A percentile compares a stretch with the other conserved stretches of the same genome.
Conservation (phyloP, 2,888 invertebrate genomes). For the Itoplectis maculator region DNA sequence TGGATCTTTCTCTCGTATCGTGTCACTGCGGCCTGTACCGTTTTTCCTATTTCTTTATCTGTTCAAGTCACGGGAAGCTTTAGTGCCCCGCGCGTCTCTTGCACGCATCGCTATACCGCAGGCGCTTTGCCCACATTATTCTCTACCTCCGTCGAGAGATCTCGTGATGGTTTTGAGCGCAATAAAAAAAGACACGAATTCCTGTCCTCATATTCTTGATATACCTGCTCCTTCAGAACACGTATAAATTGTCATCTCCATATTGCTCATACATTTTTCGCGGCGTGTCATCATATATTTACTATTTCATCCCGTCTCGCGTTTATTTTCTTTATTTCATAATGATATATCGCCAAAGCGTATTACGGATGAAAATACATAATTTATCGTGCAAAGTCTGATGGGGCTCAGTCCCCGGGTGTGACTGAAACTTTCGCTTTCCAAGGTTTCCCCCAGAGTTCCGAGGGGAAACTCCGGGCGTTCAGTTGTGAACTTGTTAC, state of each 20-base stretch:
- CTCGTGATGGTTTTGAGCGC: background rate
- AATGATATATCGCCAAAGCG: conserved; percentile 39
- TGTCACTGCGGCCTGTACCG: background rate
- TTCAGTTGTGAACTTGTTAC: conserved; percentile 37
- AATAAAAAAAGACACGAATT: conserved; percentile 44
- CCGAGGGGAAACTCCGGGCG: conserved; percentile 19
- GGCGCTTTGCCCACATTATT: conserved; percentile 18
- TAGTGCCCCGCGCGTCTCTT: background rate
- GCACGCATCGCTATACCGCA: conserved; percentile 13
- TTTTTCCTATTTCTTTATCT: conserved; percentile 10
- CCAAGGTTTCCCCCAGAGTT: conserved; percentile 46
- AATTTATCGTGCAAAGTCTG: conserved; percentile 56
- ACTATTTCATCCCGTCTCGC: conserved; percentile 9
- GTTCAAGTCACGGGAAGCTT: background rate
- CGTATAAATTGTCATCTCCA: conserved; percentile 10
- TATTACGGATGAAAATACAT: conserved; percentile 48
- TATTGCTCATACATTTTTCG: conserved; percentile 15
- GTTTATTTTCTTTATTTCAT: conserved; percentile 4
- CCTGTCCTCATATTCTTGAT: conserved; percentile 18
- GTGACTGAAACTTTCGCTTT: conserved; percentile 48
- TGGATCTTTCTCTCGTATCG: background rate
- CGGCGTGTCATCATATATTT: conserved; percentile 18
- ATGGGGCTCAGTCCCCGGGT: conserved; percentile 15
- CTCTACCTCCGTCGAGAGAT: background rate
- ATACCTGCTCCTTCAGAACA: background rate